Evolutionary conservation across 1,140 invertebrate species (phyloP), one percentile per base, ranked within the genome.

Genomic region (Zaprionus kolodkinae): DNA sequence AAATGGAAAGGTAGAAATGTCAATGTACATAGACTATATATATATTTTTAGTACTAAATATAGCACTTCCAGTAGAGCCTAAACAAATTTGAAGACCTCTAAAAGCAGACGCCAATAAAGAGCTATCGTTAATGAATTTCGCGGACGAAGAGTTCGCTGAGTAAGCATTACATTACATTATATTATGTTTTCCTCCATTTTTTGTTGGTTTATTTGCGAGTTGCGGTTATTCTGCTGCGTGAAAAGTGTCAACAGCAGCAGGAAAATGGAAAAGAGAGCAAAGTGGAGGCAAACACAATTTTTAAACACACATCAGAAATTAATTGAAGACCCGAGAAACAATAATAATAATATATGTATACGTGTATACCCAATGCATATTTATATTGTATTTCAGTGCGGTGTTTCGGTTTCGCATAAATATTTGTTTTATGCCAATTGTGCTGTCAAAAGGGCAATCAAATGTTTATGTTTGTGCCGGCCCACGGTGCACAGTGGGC

Each of bases 301-400:
- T 55, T 70, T 25, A 71, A 56, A 55, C 61, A 40, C 52, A 64
- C 50, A 56, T 71, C 69, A 59, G 40, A 52, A 72, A 72, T 72
- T 72, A 72, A 72, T 72, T 65, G 25, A 25, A 27, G 54, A 52
- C 7, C 54, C 43, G 40, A 56, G 56, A 56, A 64, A 65, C 40
- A 57, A 72, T 50, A 57, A 38, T 45, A 33, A 45, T 52, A 21
- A 21, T 21, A 21, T n/a, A n/a, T n/a, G n/a, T n/a, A n/a, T n/a
- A n/a, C n/a, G n/a, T 21, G 21, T 30, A 3, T 3, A 30, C 27
- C 27, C 27, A 30, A 55, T 55, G 38, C 13, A 54, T 60, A 35
- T 13, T 52, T 63, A 21, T 52, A 15, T 40, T 62, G 4, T 54
- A 13, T 33, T 61, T 6, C n/a, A 50, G 27, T 30, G 17, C 45